These are phyloP conservation scores for Pachypeltis micranthus DNA, from an alignment of 1,140 invertebrate genomes.

Conservation along the genomic window DNA sequence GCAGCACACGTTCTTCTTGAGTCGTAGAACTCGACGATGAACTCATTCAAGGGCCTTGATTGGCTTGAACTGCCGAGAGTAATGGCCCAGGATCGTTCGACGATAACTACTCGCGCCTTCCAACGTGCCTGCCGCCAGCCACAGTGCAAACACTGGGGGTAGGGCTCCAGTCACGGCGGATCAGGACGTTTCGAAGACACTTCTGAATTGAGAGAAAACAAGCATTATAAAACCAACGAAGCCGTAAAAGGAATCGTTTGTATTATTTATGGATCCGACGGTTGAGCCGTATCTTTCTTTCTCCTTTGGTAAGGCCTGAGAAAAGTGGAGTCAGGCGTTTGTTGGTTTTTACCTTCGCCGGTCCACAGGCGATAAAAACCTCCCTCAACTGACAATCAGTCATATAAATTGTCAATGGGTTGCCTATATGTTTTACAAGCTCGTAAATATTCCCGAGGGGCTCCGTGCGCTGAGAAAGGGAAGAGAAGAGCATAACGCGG, in stretches of 20 bases:
- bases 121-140: no score
- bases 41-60: no score
- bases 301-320: not conserved
- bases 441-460: slow-evolving; percentile 2
- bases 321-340: not conserved
- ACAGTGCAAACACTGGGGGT: no score
- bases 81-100: no score
- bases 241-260: slow-evolving; percentile 9
- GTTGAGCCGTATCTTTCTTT: not conserved
- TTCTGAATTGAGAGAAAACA: slow-evolving; percentile 9
- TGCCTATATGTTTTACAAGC: slow-evolving; percentile 5
- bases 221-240: not conserved
- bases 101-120: no score
- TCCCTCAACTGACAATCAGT: not conserved
- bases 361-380: not conserved
- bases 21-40: no score
- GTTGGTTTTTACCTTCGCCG: not conserved
- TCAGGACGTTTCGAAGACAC: no score
- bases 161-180: no score
- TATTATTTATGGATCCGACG: not conserved
- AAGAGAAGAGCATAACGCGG: not conserved
- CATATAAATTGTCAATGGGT: slow-evolving; percentile 8
- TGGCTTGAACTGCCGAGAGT: no score
- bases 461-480: not conserved
- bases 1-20: no score